Evolutionary conservation across 2,888 invertebrate species (phyloP).

Genomic region (Myathropa florea): DNA sequence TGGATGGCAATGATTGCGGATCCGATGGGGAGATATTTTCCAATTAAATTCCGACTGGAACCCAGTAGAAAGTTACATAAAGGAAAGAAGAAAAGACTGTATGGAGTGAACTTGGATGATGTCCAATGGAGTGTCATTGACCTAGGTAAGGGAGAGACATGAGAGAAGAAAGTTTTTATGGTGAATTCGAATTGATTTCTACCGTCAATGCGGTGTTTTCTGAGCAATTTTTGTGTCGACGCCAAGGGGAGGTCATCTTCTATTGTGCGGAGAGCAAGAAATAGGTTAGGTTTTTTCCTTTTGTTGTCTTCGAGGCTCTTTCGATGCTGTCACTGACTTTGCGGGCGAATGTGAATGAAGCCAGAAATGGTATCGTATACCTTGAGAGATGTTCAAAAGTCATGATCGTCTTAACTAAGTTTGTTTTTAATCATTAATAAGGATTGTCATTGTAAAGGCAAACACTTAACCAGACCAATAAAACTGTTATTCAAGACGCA

Average conservation of each 20-base stretch:
- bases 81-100: background rate
- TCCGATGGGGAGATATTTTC: background rate
- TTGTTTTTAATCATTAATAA: too few relatives aligned
- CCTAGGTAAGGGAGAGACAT: background rate
- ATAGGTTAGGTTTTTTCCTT: too few relatives aligned
- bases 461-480: too few relatives aligned
- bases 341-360: background rate
- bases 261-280: background rate
- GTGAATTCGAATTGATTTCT: background rate
- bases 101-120: background rate
- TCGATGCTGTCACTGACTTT: background rate
- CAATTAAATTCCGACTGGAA: background rate
- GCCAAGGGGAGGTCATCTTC: background rate
- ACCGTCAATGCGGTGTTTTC: background rate
- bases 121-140: slow-evolving; percentile 31
- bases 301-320: background rate
- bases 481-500: background rate
- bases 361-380: too few relatives aligned
- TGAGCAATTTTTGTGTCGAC: background rate
- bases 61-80: slow-evolving; percentile 24
- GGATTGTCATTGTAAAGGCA: too few relatives aligned
- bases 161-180: background rate
- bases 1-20: background rate
- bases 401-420: too few relatives aligned
- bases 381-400: too few relatives aligned